phyloP scores from a whole-genome alignment of 2,888 invertebrate species.

The Oscheius onirici region DNA sequence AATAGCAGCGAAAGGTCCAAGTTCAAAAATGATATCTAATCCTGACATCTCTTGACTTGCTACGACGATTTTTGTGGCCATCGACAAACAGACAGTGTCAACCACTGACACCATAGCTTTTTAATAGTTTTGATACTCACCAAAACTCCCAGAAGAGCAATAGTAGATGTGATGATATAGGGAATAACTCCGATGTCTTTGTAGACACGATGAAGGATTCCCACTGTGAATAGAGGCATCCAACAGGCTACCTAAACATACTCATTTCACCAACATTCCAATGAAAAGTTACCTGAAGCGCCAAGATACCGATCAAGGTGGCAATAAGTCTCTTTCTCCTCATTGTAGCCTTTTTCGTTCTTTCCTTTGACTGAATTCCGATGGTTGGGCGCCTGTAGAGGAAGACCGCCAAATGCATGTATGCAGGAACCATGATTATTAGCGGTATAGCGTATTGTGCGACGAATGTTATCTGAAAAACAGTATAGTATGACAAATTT shows the following conservation, averaged over 20 bases:
- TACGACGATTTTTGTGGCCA: too few relatives aligned
- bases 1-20: too few relatives aligned
- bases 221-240: constrained; percentile 48
- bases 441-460: constrained; percentile 48
- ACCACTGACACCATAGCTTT: too few relatives aligned
- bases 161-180: constrained; percentile 22
- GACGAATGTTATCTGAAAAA: constrained; percentile 47
- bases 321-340: constrained; percentile 41
- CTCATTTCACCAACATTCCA: too few relatives aligned
- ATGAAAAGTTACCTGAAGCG: too few relatives aligned
- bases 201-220: constrained; percentile 13
- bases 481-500: too few relatives aligned
- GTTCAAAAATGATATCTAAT: too few relatives aligned
- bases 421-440: constrained; percentile 49
- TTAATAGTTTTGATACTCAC: too few relatives aligned
- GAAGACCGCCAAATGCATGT: constrained; percentile 47
- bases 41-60: too few relatives aligned
- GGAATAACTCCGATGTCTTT: background rate
- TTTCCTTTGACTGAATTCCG: constrained; percentile 48
- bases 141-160: constrained; percentile 22
- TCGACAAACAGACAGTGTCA: too few relatives aligned
- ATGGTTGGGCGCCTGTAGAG: constrained; percentile 45
- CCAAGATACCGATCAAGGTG: constrained; percentile 47
- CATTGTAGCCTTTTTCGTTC: constrained; percentile 27
- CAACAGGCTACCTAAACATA: constrained; percentile 43